Base-by-base conservation (phyloP, 2,797 vertebrate genomes). In the Rhyacichthys aspro region DNA sequence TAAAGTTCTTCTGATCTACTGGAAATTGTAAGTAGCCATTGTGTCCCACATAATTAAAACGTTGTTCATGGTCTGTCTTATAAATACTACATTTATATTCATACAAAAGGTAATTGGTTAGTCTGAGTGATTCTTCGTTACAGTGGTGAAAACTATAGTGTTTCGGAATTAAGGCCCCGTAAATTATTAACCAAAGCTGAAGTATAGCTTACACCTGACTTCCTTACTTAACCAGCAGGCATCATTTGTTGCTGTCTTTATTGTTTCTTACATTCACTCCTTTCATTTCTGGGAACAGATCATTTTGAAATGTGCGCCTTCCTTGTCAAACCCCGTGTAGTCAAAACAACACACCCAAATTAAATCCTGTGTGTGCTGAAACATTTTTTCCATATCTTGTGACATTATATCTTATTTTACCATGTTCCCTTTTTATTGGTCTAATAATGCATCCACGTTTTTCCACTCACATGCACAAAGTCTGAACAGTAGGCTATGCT, bases 151-250 rank as follows among this genome's bases (percentile, higher is more conserved):
- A n/a, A 37, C 14, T 15, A 38, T 53, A 28, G 34, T 23, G 47
- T 74, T 18, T 63, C 67, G 16, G 60, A 65, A 23, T 57, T 43
- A 72, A 86, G 47, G 60, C 81, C 61, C 23, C 19, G 43, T 79
- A 55, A 70, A 57, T 90, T 74, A 77, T 73, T 73, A 42, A 75
- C 10, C 19, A 70, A 16, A 33, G 48, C 53, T 74, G 64, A 48
- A 65, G 72, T 79, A n/a, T n/a, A 45, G 0, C 18, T 18, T 37
- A 41, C 54, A 70, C 57, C 28, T 53, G 43, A 55, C 50, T 55
- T 23, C 11, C 39, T 36, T 50, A 19, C n/a, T 14, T 2, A 39
- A 16, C 2, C 10, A 39, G n/a, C n/a, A 19, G 50, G 9, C 17
- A n/a, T 39, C 16, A 38, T n/a, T n/a, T n/a, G n/a, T 38, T 38